These are phyloP conservation scores for Druon quercuslanigerum DNA, from an alignment of 1,140 invertebrate species.

Conservation along the genomic window DNA sequence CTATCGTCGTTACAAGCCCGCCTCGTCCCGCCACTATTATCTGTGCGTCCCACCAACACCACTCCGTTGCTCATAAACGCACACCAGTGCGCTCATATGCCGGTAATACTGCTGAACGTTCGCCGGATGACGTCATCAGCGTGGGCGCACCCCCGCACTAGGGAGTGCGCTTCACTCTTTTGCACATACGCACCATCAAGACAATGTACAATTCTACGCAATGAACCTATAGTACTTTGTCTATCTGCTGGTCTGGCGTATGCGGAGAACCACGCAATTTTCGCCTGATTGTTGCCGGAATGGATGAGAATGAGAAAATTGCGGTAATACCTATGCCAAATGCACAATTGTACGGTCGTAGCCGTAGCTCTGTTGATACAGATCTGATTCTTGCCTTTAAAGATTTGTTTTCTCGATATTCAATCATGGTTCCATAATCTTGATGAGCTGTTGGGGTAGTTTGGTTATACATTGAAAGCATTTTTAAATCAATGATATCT, in stretches of 20 bases:
- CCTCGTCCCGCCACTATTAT: background rate
- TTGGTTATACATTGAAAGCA: too few relatives aligned
- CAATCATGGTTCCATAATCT: too few relatives aligned
- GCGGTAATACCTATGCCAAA: too few relatives aligned
- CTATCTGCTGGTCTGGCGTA: background rate
- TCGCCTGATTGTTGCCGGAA: background rate
- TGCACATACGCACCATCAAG: conserved; percentile 30
- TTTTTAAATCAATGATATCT: too few relatives aligned
- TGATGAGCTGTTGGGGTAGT: too few relatives aligned
- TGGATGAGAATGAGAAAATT: background rate
- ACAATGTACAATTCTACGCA: conserved; percentile 33
- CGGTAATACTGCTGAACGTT: conserved; percentile 67
- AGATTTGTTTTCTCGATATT: too few relatives aligned
- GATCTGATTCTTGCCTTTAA: too few relatives aligned
- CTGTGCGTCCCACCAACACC: conserved; percentile 20
- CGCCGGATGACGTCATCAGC: conserved; percentile 68
- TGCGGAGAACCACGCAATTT: background rate
- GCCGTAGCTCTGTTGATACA: too few relatives aligned
- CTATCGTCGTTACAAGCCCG: conserved; percentile 15
- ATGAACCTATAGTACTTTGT: conserved; percentile 10
- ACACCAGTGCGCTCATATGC: conserved; percentile 58
- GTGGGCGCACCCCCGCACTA: conserved; percentile 69
- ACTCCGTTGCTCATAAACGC: conserved; percentile 40
- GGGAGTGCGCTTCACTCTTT: conserved; percentile 43
- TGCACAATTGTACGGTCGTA: too few relatives aligned